Percentiles rank a stretch among this genome's conserved stretches.
These are phyloP conservation scores for Palloptera scutellata DNA, from an alignment of 2,888 invertebrate genomes.

Conservation along the genomic window DNA sequence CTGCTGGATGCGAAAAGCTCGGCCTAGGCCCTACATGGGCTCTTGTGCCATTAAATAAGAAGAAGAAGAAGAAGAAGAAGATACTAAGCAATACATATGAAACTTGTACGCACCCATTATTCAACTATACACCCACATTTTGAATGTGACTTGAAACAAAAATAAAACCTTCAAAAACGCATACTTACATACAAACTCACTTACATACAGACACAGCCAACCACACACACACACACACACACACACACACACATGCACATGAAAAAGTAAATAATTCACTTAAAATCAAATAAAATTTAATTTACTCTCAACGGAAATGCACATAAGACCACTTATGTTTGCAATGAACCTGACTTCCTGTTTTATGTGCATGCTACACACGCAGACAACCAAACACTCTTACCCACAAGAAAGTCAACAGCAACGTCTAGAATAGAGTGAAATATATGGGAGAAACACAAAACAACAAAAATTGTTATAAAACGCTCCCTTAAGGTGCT, in stretches of 20 bases:
- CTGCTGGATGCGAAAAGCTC: no score
- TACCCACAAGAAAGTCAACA: background rate
- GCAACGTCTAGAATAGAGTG: slow-evolving; percentile 1
- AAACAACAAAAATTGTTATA: slow-evolving; percentile 20
- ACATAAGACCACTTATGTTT: slow-evolving; percentile 35
- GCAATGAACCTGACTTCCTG: slow-evolving; percentile 28
- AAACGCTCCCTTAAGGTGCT: slow-evolving; percentile 29
- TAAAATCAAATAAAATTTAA: slow-evolving; percentile 50
- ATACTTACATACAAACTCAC: background rate
- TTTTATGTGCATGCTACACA: background rate
- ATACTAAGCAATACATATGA: no score
- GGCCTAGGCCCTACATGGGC: no score
- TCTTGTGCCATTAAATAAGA: no score
- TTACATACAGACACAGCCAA: background rate
- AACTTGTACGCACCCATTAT: background rate
- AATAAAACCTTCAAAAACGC: background rate
- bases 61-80: no score
- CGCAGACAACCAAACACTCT: background rate
- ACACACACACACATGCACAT: background rate
- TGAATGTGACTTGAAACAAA: background rate
- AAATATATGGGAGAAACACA: background rate
- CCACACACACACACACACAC: background rate
- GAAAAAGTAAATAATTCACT: slow-evolving; percentile 45
- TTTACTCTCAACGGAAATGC: slow-evolving; percentile 47
- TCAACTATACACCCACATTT: background rate